Evolutionary conservation across 2,113 vertebrate genomes (phyloP).

Genomic region (Xenopus tropicalis): UCB_Xtro_10.0 CM004452.2:41368501-41369000

Average conservation of each 20-base stretch:
- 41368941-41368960: too few species aligned
- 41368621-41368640: slow-evolving; percentile 88
- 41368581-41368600: slow-evolving; percentile 89
- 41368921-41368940: too few species aligned
- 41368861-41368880: too few species aligned
- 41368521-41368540: slow-evolving; percentile 86
- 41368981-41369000: too few species aligned
- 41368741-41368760: slow-evolving; percentile 71
- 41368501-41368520: slow-evolving; percentile 84
- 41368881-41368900: too few species aligned
- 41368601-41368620: slow-evolving; percentile 87
- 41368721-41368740: slow-evolving; percentile 88
- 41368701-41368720: slow-evolving; percentile 97
- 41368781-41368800: too few species aligned
- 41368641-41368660: slow-evolving; percentile 93
- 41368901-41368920: too few species aligned
- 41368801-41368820: too few species aligned
- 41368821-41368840: too few species aligned
- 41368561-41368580: slow-evolving; percentile 92
- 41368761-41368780: not conserved
- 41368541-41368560: slow-evolving; percentile 84
- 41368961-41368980: too few species aligned
- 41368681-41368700: slow-evolving; percentile 90
- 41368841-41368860: too few species aligned
- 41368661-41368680: slow-evolving; percentile 94